phyloP scores from a whole-genome alignment of 2,888 invertebrate genomes.

The Augochlorella aurata region DNA sequence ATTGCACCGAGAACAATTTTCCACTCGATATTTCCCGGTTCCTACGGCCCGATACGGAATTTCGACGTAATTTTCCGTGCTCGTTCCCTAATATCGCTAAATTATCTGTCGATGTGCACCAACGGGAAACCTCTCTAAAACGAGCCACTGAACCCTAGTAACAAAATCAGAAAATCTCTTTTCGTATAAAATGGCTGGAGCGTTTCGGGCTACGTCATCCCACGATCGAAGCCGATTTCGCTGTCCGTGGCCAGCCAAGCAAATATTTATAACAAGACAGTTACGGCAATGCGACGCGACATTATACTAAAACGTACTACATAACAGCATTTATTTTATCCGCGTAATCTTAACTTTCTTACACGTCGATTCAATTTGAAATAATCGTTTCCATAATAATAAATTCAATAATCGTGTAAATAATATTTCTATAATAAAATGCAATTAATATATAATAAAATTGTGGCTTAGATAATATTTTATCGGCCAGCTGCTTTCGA shows the following conservation, averaged over 20 bases:
- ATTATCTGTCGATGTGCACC: conserved; percentile 28
- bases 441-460: no score
- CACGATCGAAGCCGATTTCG: not conserved
- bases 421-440: no score
- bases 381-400: no score
- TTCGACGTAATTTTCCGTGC: conserved; percentile 34
- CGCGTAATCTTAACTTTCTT: no score
- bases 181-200: not conserved
- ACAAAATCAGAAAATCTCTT: conserved; percentile 15
- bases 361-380: no score
- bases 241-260: not conserved
- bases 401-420: no score
- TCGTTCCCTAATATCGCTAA: conserved; percentile 20
- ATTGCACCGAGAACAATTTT: conserved; percentile 45
- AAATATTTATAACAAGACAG: not conserved
- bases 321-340: not conserved
- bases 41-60: conserved; percentile 14
- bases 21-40: conserved; percentile 38
- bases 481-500: no score
- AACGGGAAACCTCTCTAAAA: conserved; percentile 14
- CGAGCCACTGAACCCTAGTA: conserved; percentile 13
- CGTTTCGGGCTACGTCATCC: not conserved
- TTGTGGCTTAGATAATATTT: no score
- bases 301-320: not conserved
- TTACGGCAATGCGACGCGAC: not conserved